These are phyloP conservation scores for Peucedramus taeniatus DNA, from an alignment of 2,113 vertebrate species.

Conservation along the genomic window DNA sequence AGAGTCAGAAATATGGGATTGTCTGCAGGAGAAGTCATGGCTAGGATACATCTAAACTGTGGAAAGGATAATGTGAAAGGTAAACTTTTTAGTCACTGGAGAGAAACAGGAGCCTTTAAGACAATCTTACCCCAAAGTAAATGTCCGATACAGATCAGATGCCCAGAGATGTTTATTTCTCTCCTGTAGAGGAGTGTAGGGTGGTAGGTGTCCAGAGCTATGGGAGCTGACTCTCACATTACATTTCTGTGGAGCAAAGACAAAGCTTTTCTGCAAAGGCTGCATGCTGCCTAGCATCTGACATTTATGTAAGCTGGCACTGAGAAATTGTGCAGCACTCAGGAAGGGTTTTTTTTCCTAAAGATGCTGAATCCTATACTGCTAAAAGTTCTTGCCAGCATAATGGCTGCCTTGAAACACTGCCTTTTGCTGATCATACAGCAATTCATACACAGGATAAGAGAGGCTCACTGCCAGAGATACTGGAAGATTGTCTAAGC, in stretches of 20 bases:
- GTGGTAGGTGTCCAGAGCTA: not conserved
- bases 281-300: not conserved
- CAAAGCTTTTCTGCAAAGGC: not conserved
- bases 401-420: not conserved
- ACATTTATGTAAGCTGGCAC: not conserved
- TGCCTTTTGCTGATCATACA: constrained; percentile 1
- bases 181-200: not conserved
- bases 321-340: not conserved
- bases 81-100: not conserved
- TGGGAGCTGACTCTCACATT: not conserved
- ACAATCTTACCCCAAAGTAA: not conserved
- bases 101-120: not conserved
- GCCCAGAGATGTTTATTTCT: not conserved
- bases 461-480: not conserved
- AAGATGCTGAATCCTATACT: not conserved
- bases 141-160: not conserved
- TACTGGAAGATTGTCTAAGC: not conserved
- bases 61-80: not conserved
- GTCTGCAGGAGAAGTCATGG: not conserved
- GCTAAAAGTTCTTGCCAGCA: not conserved
- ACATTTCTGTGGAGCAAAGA: not conserved
- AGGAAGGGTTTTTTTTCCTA: not conserved
- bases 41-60: not conserved
- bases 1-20: not conserved
- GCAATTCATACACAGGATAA: not conserved